phyloP scores from a whole-genome alignment of 2,113 vertebrate species.

The Macrotis lagotis region DNA sequence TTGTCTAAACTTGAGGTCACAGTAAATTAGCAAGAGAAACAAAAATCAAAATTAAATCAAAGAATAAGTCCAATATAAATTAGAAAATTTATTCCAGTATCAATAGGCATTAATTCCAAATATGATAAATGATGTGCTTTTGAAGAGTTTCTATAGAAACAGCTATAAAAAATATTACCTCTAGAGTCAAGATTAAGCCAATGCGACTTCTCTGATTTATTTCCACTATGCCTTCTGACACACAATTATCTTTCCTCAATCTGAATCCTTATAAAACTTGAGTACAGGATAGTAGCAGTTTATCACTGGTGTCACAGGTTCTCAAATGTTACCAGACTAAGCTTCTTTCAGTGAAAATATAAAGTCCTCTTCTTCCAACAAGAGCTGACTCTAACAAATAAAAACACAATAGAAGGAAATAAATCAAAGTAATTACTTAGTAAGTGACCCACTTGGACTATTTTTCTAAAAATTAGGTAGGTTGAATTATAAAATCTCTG shows the following conservation, averaged over 20 bases:
- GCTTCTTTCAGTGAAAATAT: slow-evolving; percentile 13
- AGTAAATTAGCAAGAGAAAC: slow-evolving; percentile 8
- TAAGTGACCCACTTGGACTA: slow-evolving; percentile 54
- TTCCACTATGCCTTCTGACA: slow-evolving; percentile 45
- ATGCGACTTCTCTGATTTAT: slow-evolving; percentile 46
- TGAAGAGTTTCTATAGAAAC: slow-evolving; percentile 55
- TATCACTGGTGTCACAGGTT: background rate
- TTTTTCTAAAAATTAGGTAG: slow-evolving; percentile 58
- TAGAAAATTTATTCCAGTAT: slow-evolving; percentile 40
- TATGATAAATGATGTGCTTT: background rate
- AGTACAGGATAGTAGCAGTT: background rate
- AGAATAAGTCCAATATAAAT: background rate
- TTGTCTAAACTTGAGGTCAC: slow-evolving; percentile 1
- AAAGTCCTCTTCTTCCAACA: slow-evolving; percentile 41
- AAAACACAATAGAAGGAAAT: slow-evolving; percentile 31
- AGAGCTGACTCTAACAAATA: slow-evolving; percentile 50
- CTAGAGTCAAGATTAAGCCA: slow-evolving; percentile 52
- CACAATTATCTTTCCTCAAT: slow-evolving; percentile 30
- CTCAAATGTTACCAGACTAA: slow-evolving; percentile 20
- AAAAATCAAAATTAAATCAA: slow-evolving; percentile 33
- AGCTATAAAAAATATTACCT: slow-evolving; percentile 51
- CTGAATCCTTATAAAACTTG: slow-evolving; percentile 35
- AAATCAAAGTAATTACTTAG: slow-evolving; percentile 53
- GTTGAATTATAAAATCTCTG: slow-evolving; percentile 34
- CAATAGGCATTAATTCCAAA: slow-evolving; percentile 26